A percentile compares a stretch with the other conserved stretches of the same genome.
phyloP scores from a whole-genome alignment of 2,113 vertebrate genomes.

The Ailurus styani region DNA sequence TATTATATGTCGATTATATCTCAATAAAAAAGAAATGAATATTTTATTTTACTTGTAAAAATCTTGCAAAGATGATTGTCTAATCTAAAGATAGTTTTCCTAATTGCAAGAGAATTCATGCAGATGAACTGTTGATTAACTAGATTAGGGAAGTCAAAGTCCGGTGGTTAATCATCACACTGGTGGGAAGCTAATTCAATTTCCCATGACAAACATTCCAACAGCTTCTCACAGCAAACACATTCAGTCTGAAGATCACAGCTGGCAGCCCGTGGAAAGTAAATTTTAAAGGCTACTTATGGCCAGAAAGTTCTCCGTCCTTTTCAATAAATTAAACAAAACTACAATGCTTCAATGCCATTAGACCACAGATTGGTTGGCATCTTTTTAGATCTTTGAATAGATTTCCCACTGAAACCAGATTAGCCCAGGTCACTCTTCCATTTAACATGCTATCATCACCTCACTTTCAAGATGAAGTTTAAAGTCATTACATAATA shows the following conservation, averaged over 20 bases:
- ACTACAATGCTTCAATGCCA: neutral
- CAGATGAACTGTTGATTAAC: neutral
- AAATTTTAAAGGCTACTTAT: neutral
- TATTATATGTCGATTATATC: neutral
- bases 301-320: neutral
- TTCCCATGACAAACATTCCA: neutral
- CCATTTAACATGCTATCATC: neutral
- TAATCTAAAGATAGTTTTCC: neutral
- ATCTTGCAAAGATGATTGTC: neutral
- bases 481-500: neutral
- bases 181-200: neutral
- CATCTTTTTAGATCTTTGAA: neutral
- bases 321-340: neutral
- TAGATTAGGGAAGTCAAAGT: neutral
- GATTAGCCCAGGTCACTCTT: neutral
- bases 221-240: neutral
- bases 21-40: neutral
- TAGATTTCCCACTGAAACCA: neutral
- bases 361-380: neutral
- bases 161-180: neutral
- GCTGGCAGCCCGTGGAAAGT: neutral
- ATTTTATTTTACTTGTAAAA: slow-evolving; percentile 14
- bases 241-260: neutral
- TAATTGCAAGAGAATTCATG: neutral
- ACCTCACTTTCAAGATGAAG: neutral